Base-by-base conservation (phyloP, 2,888 invertebrate genomes). In the Acrocera orbiculus region DNA sequence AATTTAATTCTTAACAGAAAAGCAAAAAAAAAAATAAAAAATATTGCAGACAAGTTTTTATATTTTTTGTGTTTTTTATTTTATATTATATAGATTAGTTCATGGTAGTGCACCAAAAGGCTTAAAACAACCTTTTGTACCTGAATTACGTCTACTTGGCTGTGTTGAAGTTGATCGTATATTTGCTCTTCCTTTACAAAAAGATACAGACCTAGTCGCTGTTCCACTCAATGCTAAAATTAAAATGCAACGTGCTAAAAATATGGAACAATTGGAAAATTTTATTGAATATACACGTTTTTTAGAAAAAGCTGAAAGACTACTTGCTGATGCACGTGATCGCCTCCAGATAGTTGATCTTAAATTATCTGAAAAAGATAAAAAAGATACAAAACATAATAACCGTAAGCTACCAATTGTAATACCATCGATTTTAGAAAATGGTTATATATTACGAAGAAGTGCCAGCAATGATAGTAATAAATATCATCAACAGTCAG, bases 41-140 rank as follows among this genome's bases (percentile, higher is more conserved):
- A n/a, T n/a, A n/a, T n/a, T n/a, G n/a, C n/a, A n/a, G n/a, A n/a
- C n/a, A n/a, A n/a, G n/a, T n/a, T n/a, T n/a, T n/a, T n/a, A n/a
- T n/a, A n/a, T n/a, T n/a, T n/a, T n/a, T n/a, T n/a, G n/a, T n/a
- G n/a, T 8, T 27, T 27, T 27, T 27, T 27, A n/a, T 23, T 23
- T 19, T 14, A n/a, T 20, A 13, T 23, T 15, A 13, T 35, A 27
- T 42, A 60, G 60, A 50, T 66, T 92, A 49, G 89, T 92, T 4
- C 85, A 89, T 51, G 92, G 92, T 19, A 79, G 81, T 32, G 76
- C 82, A 24, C 90, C 90, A 1, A 67, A 82, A 54, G 82, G 83
- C 1, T 61, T 83, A 13, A 85, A 85, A 56, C 79, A 78, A 49
- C 73, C 80, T 26, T 87, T 86, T 53, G 76, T 83, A 39, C 80